Evolutionary conservation across 2,888 invertebrate species (phyloP).

Genomic region (Lacanobia oleracea): DNA sequence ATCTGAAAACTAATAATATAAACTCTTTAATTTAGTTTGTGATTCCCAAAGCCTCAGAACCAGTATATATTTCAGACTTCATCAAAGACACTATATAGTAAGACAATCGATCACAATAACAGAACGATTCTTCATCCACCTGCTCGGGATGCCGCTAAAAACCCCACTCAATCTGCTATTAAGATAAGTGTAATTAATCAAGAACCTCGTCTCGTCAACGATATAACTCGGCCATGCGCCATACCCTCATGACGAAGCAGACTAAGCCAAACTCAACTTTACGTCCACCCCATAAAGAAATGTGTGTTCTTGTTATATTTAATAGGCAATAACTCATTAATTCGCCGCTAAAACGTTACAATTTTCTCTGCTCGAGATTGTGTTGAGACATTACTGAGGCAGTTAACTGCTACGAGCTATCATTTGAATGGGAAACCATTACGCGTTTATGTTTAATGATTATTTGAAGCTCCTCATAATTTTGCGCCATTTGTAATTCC

Average conservation of each 20-base stretch:
- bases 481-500: slow-evolving; percentile 84
- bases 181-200: slow-evolving; percentile 75
- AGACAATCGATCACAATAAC: slow-evolving; percentile 47
- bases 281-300: slow-evolving; percentile 79
- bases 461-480: slow-evolving; percentile 88
- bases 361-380: slow-evolving; percentile 85
- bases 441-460: slow-evolving; percentile 89
- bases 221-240: slow-evolving; percentile 52
- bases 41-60: neutral
- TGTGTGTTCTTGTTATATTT: slow-evolving; percentile 83
- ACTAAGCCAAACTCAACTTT: slow-evolving; percentile 74
- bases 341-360: slow-evolving; percentile 84
- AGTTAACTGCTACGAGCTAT: slow-evolving; percentile 87
- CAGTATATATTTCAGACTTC: neutral
- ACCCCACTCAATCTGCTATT: slow-evolving; percentile 64
- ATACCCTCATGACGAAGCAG: slow-evolving; percentile 53
- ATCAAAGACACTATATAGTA: neutral
- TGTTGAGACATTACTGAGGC: slow-evolving; percentile 85
- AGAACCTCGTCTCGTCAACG: slow-evolving; percentile 66
- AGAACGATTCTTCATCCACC: slow-evolving; percentile 38
- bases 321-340: slow-evolving; percentile 88
- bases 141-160: slow-evolving; percentile 48
- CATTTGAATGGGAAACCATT: slow-evolving; percentile 88
- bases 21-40: neutral
- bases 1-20: no score